phyloP scores from a whole-genome alignment of 2,113 vertebrate species.

The Dendropsophus ebraccatus region DNA sequence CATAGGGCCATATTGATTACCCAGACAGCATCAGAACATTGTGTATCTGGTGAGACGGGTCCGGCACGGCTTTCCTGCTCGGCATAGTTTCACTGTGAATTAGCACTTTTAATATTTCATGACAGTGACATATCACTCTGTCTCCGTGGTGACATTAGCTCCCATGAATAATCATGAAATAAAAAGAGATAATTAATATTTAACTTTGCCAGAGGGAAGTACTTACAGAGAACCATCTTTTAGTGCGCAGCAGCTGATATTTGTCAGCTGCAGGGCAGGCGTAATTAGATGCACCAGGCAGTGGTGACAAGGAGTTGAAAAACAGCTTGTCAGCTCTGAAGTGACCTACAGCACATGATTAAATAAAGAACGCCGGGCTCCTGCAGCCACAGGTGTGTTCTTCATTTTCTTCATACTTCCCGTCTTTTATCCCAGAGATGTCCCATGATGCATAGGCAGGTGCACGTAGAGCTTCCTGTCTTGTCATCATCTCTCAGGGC shows the following conservation, averaged over 20 bases:
- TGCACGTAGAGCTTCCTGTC: slow-evolving; percentile 63
- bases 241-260: slow-evolving; percentile 67
- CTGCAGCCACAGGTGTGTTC: slow-evolving; percentile 63
- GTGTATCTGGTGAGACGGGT: neutral
- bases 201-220: slow-evolving; percentile 71
- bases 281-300: slow-evolving; percentile 66
- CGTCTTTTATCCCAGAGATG: slow-evolving; percentile 58
- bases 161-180: slow-evolving; percentile 68
- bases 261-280: slow-evolving; percentile 70
- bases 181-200: slow-evolving; percentile 70
- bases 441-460: slow-evolving; percentile 60
- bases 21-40: neutral
- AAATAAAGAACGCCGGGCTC: slow-evolving; percentile 66
- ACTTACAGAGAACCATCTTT: slow-evolving; percentile 66
- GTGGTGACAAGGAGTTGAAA: slow-evolving; percentile 65
- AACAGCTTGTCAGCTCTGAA: slow-evolving; percentile 69
- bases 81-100: slow-evolving; percentile 33
- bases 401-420: slow-evolving; percentile 63
- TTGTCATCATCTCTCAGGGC: too few species aligned
- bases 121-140: slow-evolving; percentile 58
- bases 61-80: neutral
- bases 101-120: slow-evolving; percentile 58
- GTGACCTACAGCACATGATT: slow-evolving; percentile 65
- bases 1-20: too few species aligned
- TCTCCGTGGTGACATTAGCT: slow-evolving; percentile 61